These are phyloP conservation scores for Ramphastos sulfuratus DNA, from an alignment of 2,113 vertebrate genomes.

Conservation along the genomic window DNA sequence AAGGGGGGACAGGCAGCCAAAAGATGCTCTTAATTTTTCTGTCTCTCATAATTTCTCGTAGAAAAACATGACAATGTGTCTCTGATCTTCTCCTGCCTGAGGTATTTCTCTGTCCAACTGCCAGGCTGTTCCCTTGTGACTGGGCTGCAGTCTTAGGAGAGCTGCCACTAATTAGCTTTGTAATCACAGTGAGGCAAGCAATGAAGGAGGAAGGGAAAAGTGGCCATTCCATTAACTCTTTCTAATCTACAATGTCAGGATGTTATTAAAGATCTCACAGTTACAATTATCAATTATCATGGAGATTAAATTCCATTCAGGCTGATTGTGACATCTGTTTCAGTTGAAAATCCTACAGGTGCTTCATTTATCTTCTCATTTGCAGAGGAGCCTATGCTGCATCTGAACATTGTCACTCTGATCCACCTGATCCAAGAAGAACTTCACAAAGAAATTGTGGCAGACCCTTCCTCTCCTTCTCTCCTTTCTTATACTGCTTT, in stretches of 20 bases:
- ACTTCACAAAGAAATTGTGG: background rate
- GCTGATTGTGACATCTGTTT: background rate
- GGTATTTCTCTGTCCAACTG: background rate
- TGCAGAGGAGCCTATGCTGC: background rate
- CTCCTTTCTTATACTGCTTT: background rate
- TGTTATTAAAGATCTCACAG: background rate
- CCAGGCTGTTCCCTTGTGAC: background rate
- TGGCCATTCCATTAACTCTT: background rate
- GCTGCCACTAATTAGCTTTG: background rate
- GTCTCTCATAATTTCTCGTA: background rate
- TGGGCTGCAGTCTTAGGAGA: background rate
- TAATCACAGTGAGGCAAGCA: background rate
- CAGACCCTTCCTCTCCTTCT: background rate
- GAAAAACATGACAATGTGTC: background rate
- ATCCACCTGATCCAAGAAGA: background rate
- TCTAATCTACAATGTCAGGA: background rate
- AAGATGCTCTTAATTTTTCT: background rate
- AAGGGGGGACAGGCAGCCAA: background rate
- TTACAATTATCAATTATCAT: background rate
- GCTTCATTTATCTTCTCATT: background rate
- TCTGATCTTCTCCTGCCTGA: background rate
- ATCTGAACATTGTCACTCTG: background rate
- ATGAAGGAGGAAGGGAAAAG: background rate
- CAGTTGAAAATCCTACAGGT: background rate
- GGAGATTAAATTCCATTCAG: background rate